phyloP scores from a whole-genome alignment of 2,113 vertebrate genomes.

The Tragelaphus imberbis region DNA sequence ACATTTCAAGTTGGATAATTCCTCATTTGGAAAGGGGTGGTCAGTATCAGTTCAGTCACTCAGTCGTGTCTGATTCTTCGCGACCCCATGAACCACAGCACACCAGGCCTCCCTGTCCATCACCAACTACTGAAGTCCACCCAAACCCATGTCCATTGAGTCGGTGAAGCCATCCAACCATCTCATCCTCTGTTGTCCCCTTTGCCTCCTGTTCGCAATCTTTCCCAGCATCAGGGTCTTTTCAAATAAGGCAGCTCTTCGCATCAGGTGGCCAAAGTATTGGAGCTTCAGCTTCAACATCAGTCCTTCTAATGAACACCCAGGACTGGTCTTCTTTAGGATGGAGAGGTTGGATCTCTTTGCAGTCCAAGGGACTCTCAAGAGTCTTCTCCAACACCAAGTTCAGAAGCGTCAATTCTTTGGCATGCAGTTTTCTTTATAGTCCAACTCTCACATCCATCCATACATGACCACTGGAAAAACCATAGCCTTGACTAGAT shows the following conservation, averaged over 20 bases:
- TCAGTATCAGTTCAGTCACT: background rate
- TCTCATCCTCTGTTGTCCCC: background rate
- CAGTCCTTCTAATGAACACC: background rate
- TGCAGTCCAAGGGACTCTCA: background rate
- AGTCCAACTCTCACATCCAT: background rate
- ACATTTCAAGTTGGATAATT: background rate
- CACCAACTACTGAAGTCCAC: background rate
- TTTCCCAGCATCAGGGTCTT: background rate
- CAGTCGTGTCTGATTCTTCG: background rate
- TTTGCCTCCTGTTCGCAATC: background rate
- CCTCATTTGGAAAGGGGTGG: background rate
- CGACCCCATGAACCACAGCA: rapidly evolving
- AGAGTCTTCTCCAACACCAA: background rate
- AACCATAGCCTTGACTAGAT: background rate
- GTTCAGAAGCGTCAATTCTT: background rate
- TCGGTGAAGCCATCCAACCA: background rate
- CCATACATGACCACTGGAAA: background rate
- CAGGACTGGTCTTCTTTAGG: background rate
- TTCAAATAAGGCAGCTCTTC: background rate
- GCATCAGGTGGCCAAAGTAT: background rate
- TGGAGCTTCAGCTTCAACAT: background rate
- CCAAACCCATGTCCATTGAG: background rate
- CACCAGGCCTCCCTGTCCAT: background rate
- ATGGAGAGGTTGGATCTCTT: background rate
- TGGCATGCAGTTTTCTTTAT: background rate